Percentiles rank a stretch among this genome's conserved stretches.
phyloP scores from a whole-genome alignment of 2,888 invertebrate genomes.

The Cerastoderma edule region DNA sequence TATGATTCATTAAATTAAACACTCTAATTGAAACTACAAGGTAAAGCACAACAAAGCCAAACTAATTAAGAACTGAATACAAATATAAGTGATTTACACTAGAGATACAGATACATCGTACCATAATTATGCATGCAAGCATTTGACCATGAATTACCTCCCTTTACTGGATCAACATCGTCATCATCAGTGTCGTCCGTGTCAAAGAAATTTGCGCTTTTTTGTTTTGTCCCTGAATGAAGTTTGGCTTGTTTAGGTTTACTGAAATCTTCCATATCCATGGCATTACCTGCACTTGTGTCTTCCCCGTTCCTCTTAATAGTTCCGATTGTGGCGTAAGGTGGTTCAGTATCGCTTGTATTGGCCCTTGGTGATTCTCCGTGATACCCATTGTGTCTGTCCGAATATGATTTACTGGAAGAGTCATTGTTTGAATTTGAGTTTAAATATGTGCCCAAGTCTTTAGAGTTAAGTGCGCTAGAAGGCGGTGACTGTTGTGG shows the following conservation, averaged over 20 bases:
- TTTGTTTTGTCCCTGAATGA: slow-evolving; percentile 15
- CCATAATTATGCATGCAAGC: too few relatives aligned
- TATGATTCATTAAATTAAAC: too few relatives aligned
- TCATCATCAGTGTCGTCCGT: slow-evolving; percentile 21
- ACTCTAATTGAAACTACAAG: too few relatives aligned
- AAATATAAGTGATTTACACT: too few relatives aligned
- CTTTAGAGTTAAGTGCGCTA: slow-evolving; percentile 27
- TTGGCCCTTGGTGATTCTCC: slow-evolving; percentile 4
- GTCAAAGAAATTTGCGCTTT: slow-evolving; percentile 47
- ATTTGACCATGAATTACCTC: slow-evolving; percentile 23
- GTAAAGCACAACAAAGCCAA: too few relatives aligned
- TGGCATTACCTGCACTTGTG: slow-evolving; percentile 10
- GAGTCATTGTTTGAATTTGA: background rate
- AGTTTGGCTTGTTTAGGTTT: slow-evolving; percentile 9
- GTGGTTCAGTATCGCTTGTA: slow-evolving; percentile 23
- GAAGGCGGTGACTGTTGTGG: slow-evolving; percentile 40
- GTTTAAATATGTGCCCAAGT: slow-evolving; percentile 15
- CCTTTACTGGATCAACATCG: slow-evolving; percentile 17
- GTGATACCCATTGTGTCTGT: background rate
- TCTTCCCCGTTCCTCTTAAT: slow-evolving; percentile 17
- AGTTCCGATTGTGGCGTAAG: slow-evolving; percentile 32
- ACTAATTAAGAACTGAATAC: too few relatives aligned
- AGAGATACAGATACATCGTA: too few relatives aligned
- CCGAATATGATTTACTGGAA: background rate
- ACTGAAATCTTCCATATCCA: background rate